Evolutionary conservation across 2,797 vertebrate species (phyloP), one percentile per base, ranked within the genome.

Genomic region (Pagetopsis macropterus): DNA sequence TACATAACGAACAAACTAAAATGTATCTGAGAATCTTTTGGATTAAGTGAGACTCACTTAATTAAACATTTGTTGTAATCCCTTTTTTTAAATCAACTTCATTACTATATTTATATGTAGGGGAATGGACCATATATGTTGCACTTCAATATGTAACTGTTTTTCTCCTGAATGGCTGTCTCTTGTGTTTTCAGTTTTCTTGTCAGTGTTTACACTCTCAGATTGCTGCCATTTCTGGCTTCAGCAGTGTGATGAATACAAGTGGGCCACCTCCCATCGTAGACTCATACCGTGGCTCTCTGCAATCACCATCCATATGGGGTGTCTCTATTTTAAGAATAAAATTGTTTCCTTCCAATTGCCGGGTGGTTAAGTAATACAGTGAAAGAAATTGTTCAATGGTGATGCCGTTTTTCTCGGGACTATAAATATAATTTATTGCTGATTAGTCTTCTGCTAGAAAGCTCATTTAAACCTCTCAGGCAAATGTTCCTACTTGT

Each of bases 221-320:
- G 68, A 72, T 49, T 79, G 65, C 70, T 76, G 82, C 54, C 60
- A 83, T 85, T 65, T 70, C 41, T 60, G 63, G 49, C 55, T 55
- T 85, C 37, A 33, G 66, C 37, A 8, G 65, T 46, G 67, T 88
- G 78, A 69, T 83, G 75, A 78, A 73, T 82, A 72, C 84, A 88
- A 91, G 63, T 91, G 79, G 84, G 86, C 61, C 82, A 83, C 70
- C 75, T 84, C 86, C 79, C 77, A 79, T 65, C 79, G 75, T 84
- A 88, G 69, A 72, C 51, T 73, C 72, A 71, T 43, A 55, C 55
- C 27, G 19, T 12, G 23, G 48, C 64, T 70, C 62, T 72, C 57
- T 81, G 65, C 74, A 84, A 70, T 84, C 81, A 83, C 31, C 56
- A 23, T 60, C 63, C 58, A 72, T 46, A 70, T 63, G 59, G 70